Base-by-base conservation (phyloP, 2,797 vertebrate genomes). In the Rhadinocentrus ornatus region DNA sequence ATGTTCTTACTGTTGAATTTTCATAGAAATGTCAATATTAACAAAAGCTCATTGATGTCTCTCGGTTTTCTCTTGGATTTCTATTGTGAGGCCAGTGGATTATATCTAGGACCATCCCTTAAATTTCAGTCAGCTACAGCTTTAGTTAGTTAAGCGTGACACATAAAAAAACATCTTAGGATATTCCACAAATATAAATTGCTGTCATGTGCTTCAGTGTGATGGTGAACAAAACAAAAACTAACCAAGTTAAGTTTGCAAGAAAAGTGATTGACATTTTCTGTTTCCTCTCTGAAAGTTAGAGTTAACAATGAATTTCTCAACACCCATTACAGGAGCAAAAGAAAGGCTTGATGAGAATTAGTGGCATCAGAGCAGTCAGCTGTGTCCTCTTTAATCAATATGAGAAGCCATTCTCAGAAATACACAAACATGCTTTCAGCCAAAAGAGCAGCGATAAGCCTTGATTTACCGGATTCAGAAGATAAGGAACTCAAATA, bases 351-450 rank as follows among this genome's bases (percentile, higher is more conserved):
- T 73, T 83, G 73, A 86, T 86, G 83, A 80, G 64, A 80, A 81
- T 76, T 62, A n/a, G 50, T 87, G 89, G 87, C 76, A 88, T 88
- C 86, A 75, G 16, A 65, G 75, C 73, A 67, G 67, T 85, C 82
- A 78, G 77, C 78, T 71, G 77, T 82, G 66, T 79, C 77, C 29
- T 31, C 16, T 64, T 34, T 68, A 76, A 80, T 88, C 55, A 53
- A 80, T 75, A 55, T 27, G 62, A 85, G 58, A 76, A 74, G 62
- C 60, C 69, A 46, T 75, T 80, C 52, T 66, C 13, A 68, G 54
- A 61, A 55, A 71, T 20, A 62, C 18, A 75, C 58, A 60, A 62
- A 68, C 59, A 57, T 22, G 55, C 50, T 32, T 18, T n/a, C 6
- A 24, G 68, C 50, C 37, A 63, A 18, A 53, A 44, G n/a, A 10